Evolutionary conservation across 2,888 invertebrate genomes (phyloP).

Genomic region (Frankliniella intonsa): DNA sequence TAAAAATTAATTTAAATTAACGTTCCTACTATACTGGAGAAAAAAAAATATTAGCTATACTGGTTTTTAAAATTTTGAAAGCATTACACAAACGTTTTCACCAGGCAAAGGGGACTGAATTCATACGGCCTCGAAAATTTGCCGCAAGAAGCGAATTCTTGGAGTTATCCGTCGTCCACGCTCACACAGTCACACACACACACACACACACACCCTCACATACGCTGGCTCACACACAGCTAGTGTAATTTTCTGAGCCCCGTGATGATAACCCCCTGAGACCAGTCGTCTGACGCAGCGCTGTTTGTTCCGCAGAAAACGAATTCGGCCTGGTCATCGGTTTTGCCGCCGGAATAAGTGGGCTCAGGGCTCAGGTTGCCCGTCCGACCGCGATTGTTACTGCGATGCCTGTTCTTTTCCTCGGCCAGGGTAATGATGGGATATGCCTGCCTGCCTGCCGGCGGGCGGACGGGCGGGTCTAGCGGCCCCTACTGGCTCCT

Average conservation of each 20-base stretch:
- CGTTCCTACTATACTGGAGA: no score
- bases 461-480: not conserved
- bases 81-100: no score
- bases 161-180: no score
- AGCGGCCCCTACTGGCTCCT: no score
- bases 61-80: no score
- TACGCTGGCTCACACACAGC: not conserved
- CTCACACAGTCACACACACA: not conserved
- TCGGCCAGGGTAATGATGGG: not conserved
- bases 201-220: not conserved
- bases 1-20: no score
- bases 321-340: slow-evolving; percentile 16
- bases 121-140: no score
- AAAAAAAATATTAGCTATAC: no score
- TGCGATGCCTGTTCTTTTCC: not conserved
- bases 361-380: not conserved
- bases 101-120: no score
- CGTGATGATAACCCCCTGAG: not conserved
- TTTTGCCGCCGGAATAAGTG: slow-evolving; percentile 9
- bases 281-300: not conserved
- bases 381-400: not conserved
- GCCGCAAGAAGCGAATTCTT: no score
- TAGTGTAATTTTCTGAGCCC: not conserved
- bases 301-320: not conserved
- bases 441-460: not conserved